Evolutionary conservation across 1,140 invertebrate genomes (phyloP).

Genomic region (Carcinoscorpius rotundicauda): DNA sequence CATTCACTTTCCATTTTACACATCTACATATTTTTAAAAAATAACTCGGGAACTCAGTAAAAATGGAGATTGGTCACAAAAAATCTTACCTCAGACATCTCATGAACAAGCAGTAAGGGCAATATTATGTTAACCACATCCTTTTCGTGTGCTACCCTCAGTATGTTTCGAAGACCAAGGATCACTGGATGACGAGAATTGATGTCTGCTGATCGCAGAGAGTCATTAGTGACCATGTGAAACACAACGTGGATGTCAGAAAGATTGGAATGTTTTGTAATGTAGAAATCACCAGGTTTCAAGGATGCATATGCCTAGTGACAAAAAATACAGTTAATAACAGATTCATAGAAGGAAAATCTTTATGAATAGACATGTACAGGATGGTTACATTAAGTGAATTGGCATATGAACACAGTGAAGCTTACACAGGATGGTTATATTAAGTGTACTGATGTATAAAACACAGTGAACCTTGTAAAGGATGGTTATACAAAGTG

Average conservation of each 20-base stretch:
- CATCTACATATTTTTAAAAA: no score
- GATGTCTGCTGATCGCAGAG: slow-evolving; percentile 56
- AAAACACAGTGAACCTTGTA: no score
- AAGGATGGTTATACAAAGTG: no score
- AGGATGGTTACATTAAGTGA: no score
- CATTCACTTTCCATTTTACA: no score
- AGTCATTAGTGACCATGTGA: slow-evolving; percentile 73
- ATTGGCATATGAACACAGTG: no score
- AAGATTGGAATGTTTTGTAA: slow-evolving; percentile 91
- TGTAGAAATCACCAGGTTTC: slow-evolving; percentile 81
- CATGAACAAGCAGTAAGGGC: slow-evolving; percentile 79
- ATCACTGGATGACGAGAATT: slow-evolving; percentile 89
- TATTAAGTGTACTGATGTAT: no score
- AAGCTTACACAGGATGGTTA: no score
- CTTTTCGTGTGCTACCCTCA: slow-evolving; percentile 84
- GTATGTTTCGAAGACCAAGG: slow-evolving; percentile 81
- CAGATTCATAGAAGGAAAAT: no score
- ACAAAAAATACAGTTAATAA: neutral
- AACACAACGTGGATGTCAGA: slow-evolving; percentile 88
- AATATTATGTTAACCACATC: slow-evolving; percentile 87
- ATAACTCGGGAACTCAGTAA: no score
- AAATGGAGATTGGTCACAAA: slow-evolving; percentile 7
- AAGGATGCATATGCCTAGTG: slow-evolving; percentile 8
- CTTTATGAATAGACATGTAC: no score
- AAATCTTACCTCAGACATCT: slow-evolving; percentile 22